phyloP scores from a whole-genome alignment of 2,113 vertebrate species.

The Eretmochelys imbricata region DNA sequence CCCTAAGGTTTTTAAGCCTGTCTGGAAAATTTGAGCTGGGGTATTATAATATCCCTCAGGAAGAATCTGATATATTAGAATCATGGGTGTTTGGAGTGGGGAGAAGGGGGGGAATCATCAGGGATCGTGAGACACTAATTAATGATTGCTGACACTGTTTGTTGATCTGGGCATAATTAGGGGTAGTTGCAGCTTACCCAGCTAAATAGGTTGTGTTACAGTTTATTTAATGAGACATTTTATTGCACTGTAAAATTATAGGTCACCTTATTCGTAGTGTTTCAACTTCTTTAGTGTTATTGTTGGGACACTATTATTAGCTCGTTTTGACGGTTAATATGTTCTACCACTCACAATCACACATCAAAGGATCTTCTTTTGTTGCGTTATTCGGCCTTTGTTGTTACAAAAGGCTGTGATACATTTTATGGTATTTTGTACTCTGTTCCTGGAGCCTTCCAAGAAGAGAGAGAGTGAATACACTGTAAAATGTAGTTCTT shows the following conservation, averaged over 20 bases:
- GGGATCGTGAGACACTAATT: neutral
- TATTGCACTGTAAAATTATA: constrained; percentile 9
- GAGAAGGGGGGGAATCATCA: neutral
- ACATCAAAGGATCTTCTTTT: neutral
- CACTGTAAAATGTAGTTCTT: constrained; percentile 51
- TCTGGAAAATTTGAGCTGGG: neutral
- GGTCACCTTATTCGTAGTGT: neutral
- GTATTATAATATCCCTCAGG: neutral
- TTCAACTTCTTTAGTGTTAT: constrained; percentile 6
- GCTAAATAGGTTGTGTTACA: neutral
- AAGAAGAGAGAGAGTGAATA: constrained; percentile 46
- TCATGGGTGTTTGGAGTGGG: neutral
- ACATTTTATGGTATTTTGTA: constrained; percentile 43
- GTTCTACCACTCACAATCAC: neutral
- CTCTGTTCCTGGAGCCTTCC: neutral
- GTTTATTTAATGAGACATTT: constrained; percentile 37
- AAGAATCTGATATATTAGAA: neutral
- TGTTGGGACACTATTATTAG: neutral
- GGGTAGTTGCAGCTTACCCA: constrained; percentile 10
- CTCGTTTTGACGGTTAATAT: neutral
- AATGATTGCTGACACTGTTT: constrained; percentile 5
- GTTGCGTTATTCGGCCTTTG: neutral
- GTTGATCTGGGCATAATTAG: neutral
- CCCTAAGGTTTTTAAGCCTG: neutral
- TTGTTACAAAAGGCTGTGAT: neutral